A percentile compares a stretch with the other conserved stretches of the same genome.
Evolutionary conservation across 2,888 invertebrate species (phyloP).

Genomic region (Gryllus longicercus): DNA sequence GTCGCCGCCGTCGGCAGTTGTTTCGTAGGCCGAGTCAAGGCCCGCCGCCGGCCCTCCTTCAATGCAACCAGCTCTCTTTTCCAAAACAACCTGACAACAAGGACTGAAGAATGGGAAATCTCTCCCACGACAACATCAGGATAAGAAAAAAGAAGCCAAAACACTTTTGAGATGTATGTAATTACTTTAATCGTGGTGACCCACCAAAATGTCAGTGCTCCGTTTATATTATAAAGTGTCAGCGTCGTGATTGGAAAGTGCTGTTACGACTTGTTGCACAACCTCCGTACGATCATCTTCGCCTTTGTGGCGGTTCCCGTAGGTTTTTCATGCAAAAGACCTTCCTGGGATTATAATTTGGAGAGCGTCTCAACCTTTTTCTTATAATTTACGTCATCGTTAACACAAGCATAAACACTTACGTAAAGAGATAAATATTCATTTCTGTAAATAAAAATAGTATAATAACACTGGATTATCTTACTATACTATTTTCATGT

Average conservation of each 20-base stretch:
- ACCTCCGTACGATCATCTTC: background rate
- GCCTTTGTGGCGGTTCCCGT: background rate
- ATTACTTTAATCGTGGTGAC: background rate
- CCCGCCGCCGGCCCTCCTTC: too few species aligned
- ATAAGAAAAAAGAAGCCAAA: background rate
- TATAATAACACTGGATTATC: too few species aligned
- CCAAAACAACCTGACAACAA: too few species aligned
- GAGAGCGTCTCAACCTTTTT: background rate
- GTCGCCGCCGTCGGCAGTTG: too few species aligned
- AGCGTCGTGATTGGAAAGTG: slow-evolving; percentile 8
- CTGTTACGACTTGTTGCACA: background rate
- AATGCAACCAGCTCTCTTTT: too few species aligned
- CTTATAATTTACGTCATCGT: background rate
- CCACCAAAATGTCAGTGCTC: slow-evolving; percentile 2
- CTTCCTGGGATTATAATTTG: background rate
- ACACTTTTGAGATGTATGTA: background rate
- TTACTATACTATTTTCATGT: too few species aligned
- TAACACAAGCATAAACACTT: too few species aligned
- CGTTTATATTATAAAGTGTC: background rate
- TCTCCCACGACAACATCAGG: too few species aligned
- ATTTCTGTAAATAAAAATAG: too few species aligned
- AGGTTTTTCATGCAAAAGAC: slow-evolving; percentile 5
- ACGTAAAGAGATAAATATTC: too few species aligned
- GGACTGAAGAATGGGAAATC: too few species aligned
- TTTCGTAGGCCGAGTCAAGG: too few species aligned